These are phyloP conservation scores for Drosophila atroscutellata DNA, from an alignment of 2,888 invertebrate species.

Conservation along the genomic window DNA sequence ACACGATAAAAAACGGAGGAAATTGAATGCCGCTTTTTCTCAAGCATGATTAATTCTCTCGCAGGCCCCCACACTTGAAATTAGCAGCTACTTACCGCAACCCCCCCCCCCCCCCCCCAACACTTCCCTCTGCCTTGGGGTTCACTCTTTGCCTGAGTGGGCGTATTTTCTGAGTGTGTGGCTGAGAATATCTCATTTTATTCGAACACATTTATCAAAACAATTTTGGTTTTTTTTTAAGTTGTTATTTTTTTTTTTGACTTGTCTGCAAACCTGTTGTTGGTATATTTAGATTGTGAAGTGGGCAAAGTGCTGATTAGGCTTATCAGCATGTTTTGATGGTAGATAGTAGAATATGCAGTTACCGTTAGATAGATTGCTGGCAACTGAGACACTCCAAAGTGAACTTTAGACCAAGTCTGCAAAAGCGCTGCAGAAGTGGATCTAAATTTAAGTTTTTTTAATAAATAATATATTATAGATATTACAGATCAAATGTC, in stretches of 20 bases:
- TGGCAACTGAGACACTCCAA: background rate
- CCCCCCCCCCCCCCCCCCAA: background rate
- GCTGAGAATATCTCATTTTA: background rate
- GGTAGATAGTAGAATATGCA: constrained; percentile 2
- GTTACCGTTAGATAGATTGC: background rate
- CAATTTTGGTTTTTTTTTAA: background rate
- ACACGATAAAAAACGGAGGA: background rate
- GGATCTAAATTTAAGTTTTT: too few species aligned
- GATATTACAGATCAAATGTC: background rate
- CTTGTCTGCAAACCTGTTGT: background rate
- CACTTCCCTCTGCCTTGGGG: background rate
- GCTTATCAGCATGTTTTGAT: constrained; percentile 24
- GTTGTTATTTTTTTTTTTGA: background rate
- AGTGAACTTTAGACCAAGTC: constrained; percentile 1
- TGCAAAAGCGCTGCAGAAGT: background rate
- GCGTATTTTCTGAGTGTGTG: constrained; percentile 6
- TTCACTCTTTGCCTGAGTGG: background rate
- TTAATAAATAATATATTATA: too few species aligned
- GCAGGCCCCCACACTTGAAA: background rate
- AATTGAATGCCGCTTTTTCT: background rate
- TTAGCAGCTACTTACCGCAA: background rate
- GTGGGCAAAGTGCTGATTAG: constrained; percentile 8
- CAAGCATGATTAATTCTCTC: background rate
- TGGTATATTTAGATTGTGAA: constrained; percentile 1
- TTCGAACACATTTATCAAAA: constrained; percentile 1